Conservation (phyloP, 2,113 vertebrate species). For the Limnothrissa miodon region DNA sequence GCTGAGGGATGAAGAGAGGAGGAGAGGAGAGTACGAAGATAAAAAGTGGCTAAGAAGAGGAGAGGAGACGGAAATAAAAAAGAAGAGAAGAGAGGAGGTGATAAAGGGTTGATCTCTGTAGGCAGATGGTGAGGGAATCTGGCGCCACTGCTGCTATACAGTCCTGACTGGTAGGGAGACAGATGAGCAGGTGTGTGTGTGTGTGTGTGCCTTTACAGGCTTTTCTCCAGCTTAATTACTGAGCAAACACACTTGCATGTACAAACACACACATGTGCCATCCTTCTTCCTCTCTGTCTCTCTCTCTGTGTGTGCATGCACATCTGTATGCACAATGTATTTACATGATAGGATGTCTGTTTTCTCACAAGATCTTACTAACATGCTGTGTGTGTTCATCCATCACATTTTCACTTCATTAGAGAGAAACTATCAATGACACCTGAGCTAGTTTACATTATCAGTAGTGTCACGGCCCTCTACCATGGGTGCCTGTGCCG, state of each 20-base stretch:
- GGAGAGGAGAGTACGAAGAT: background rate
- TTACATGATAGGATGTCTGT: background rate
- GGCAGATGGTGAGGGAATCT: conserved; percentile 6
- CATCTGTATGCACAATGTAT: background rate
- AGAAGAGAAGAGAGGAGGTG: background rate
- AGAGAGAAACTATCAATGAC: background rate
- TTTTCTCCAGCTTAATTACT: conserved; percentile 10
- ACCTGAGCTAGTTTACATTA: background rate
- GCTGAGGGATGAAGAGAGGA: background rate
- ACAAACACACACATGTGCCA: background rate
- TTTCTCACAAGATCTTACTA: too few species aligned
- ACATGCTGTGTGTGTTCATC: background rate
- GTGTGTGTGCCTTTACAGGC: background rate
- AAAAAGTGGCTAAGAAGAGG: background rate
- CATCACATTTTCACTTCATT: background rate
- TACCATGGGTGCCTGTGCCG: too few species aligned
- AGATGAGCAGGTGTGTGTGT: conserved; percentile 6
- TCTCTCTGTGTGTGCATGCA: background rate
- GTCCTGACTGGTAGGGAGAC: background rate
- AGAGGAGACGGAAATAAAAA: background rate
- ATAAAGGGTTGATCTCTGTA: background rate
- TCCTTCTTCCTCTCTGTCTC: too few species aligned
- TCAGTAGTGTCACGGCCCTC: too few species aligned
- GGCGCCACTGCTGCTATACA: background rate
- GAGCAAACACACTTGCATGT: background rate